Evolutionary conservation across 2,888 invertebrate species (phyloP).

Genomic region (Ganaspis brasiliensis): DNA sequence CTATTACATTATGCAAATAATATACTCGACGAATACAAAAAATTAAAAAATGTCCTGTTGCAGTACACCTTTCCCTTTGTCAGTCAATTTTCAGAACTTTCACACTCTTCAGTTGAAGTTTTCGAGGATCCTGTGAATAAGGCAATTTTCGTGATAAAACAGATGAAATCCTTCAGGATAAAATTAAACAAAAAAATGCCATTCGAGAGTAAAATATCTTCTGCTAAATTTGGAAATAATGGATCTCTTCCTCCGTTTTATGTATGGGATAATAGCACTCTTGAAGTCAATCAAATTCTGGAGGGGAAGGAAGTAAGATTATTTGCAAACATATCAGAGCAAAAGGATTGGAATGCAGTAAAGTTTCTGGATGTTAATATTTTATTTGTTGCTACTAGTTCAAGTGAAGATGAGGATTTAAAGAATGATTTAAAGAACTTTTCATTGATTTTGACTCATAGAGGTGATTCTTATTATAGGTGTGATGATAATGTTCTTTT

Average conservation of each 20-base stretch:
- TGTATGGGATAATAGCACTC: not conserved
- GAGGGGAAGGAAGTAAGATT: not conserved
- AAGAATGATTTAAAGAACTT: not conserved
- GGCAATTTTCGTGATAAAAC: not conserved
- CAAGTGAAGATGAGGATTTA: not conserved
- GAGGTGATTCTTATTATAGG: not conserved
- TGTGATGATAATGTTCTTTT: not conserved
- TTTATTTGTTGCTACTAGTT: not conserved
- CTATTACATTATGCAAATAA: not conserved
- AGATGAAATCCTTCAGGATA: not conserved
- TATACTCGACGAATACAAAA: not conserved
- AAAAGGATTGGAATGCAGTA: not conserved
- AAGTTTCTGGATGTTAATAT: not conserved
- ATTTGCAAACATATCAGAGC: not conserved
- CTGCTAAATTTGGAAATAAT: not conserved
- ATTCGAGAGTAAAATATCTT: not conserved
- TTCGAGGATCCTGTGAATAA: not conserved
- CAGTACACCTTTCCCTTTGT: not conserved
- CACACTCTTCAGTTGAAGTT: not conserved
- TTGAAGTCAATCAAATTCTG: not conserved
- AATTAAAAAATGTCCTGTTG: not conserved
- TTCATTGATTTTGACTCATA: not conserved
- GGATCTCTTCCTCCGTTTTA: not conserved
- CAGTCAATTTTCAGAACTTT: not conserved
- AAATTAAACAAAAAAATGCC: not conserved